Percentiles rank a stretch among this genome's conserved stretches.
These are phyloP conservation scores for Maccullochella peelii DNA, from an alignment of 2,113 vertebrate species.

Conservation along the genomic window DNA sequence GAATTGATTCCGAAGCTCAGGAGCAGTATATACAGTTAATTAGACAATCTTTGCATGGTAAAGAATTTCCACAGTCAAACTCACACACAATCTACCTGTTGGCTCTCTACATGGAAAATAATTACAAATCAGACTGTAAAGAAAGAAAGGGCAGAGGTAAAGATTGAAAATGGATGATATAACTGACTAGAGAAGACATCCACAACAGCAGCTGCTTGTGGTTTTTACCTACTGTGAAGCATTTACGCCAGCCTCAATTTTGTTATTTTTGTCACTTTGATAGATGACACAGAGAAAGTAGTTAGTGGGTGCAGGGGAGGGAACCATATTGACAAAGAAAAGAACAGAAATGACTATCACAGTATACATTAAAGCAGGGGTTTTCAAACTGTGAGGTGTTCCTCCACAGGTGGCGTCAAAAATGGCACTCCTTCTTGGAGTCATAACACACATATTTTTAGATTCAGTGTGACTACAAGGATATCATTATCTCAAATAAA, in stretches of 20 bases:
- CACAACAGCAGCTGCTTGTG: background rate
- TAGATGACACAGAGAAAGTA: background rate
- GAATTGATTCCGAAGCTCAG: slow-evolving; percentile 40
- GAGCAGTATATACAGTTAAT: slow-evolving; percentile 6
- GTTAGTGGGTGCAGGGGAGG: background rate
- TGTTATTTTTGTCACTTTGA: slow-evolving; percentile 4
- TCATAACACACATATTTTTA: background rate
- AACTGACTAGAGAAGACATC: background rate
- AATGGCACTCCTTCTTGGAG: background rate
- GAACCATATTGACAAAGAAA: background rate
- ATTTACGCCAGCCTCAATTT: background rate
- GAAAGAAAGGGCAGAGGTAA: background rate
- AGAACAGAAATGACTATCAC: background rate
- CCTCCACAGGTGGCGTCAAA: background rate
- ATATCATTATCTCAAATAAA: background rate
- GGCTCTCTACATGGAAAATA: background rate
- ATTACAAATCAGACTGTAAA: background rate
- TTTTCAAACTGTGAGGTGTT: background rate
- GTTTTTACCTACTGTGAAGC: background rate
- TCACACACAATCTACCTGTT: background rate
- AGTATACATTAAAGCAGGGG: background rate
- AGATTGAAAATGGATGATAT: background rate
- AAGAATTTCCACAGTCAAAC: background rate
- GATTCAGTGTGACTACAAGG: background rate
- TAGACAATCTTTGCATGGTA: background rate